These are phyloP conservation scores for Zootermopsis nevadensis DNA, from an alignment of 2,888 invertebrate species.

Conservation along the genomic window DNA sequence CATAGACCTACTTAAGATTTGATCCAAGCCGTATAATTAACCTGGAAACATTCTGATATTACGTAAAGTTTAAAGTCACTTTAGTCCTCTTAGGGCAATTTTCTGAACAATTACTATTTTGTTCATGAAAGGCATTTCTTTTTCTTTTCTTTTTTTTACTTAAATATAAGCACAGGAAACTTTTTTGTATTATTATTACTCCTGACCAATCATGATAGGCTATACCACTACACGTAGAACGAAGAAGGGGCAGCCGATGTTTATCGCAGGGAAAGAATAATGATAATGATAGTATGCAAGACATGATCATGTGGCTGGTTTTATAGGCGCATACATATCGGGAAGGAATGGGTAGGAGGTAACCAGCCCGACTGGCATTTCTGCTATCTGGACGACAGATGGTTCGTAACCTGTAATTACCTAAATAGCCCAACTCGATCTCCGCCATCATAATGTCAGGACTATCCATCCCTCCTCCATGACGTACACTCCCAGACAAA, in stretches of 20 bases:
- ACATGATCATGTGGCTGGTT: slow-evolving; percentile 30
- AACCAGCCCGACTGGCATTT: slow-evolving; percentile 19
- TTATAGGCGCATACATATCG: slow-evolving; percentile 37
- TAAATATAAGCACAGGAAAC: background rate
- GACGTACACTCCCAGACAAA: slow-evolving; percentile 8
- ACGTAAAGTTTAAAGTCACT: slow-evolving; percentile 29
- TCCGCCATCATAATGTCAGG: slow-evolving; percentile 34
- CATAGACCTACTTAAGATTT: background rate
- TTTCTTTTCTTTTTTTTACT: background rate
- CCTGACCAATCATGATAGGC: slow-evolving; percentile 43
- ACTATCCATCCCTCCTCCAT: background rate
- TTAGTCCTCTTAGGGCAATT: slow-evolving; percentile 20
- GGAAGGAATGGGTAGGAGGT: slow-evolving; percentile 22
- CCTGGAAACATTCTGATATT: background rate
- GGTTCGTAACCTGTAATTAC: slow-evolving; percentile 45
- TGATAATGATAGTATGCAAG: slow-evolving; percentile 40
- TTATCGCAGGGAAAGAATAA: slow-evolving; percentile 36
- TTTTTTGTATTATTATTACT: slow-evolving; percentile 35
- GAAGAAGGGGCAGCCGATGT: slow-evolving; percentile 19
- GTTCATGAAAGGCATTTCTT: slow-evolving; percentile 12
- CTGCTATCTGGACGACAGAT: slow-evolving; percentile 44
- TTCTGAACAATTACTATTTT: slow-evolving; percentile 33
- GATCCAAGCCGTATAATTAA: background rate
- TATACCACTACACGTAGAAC: slow-evolving; percentile 12
- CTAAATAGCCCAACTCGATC: slow-evolving; percentile 41